A percentile compares a stretch with the other conserved stretches of the same genome.
phyloP scores from a whole-genome alignment of 2,113 vertebrate genomes.

The Cavia aperea region DNA sequence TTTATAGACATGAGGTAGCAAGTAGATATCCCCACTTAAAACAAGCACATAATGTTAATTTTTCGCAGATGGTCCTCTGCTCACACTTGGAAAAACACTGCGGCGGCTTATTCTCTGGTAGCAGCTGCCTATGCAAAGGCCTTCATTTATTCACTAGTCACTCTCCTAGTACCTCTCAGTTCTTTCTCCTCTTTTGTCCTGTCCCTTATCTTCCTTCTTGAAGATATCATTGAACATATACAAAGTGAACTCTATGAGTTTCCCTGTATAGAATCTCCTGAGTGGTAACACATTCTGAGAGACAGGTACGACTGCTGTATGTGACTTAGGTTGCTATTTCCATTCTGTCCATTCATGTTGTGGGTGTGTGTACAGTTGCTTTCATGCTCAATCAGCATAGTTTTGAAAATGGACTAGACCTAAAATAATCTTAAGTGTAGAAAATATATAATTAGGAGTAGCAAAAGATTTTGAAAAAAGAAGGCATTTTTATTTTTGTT shows the following conservation, averaged over 20 bases:
- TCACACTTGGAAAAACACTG: background rate
- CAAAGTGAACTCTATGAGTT: slow-evolving; percentile 15
- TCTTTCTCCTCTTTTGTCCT: background rate
- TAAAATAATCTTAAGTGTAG: background rate
- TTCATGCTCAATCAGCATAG: background rate
- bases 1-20: background rate
- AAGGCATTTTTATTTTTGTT: background rate
- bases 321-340: background rate
- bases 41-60: background rate
- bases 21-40: background rate
- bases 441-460: background rate
- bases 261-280: background rate
- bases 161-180: background rate
- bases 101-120: background rate
- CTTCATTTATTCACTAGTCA: background rate
- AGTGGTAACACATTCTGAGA: slow-evolving; percentile 24
- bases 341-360: background rate
- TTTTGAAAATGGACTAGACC: background rate
- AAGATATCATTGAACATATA: background rate
- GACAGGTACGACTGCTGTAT: background rate
- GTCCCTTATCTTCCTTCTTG: background rate
- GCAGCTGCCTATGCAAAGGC: background rate
- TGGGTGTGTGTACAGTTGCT: background rate
- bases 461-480: background rate
- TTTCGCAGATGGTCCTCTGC: background rate